Evolutionary conservation across 2,113 vertebrate species (phyloP).

Genomic region (Xyliphius kryptos): DNA sequence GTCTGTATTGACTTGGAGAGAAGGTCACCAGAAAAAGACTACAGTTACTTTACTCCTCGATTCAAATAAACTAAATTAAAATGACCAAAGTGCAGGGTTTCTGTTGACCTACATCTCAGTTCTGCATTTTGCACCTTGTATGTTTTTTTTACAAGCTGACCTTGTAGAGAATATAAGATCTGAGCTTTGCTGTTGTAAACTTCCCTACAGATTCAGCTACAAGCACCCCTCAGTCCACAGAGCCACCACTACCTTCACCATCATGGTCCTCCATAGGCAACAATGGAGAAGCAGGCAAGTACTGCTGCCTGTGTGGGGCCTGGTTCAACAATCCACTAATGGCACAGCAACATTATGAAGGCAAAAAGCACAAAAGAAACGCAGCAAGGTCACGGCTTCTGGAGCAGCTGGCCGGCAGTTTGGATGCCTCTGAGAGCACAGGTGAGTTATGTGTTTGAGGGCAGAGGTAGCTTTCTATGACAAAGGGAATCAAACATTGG

Average conservation of each 20-base stretch:
- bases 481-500: not conserved
- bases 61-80: no score
- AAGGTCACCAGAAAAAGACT: slow-evolving; percentile 59
- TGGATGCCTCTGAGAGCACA: slow-evolving; percentile 69
- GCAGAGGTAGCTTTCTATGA: not conserved
- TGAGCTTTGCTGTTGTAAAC: no score
- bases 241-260: slow-evolving; percentile 48
- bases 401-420: slow-evolving; percentile 69
- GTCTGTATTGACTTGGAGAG: slow-evolving; percentile 52
- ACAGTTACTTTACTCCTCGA: slow-evolving; percentile 42
- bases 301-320: slow-evolving; percentile 70
- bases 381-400: slow-evolving; percentile 68
- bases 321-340: slow-evolving; percentile 80
- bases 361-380: slow-evolving; percentile 75
- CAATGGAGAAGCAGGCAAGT: slow-evolving; percentile 67
- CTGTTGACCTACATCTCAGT: slow-evolving; percentile 19
- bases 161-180: no score
- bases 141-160: no score
- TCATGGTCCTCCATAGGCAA: slow-evolving; percentile 51
- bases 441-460: slow-evolving; percentile 49
- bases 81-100: slow-evolving; percentile 17
- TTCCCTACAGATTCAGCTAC: no score
- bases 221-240: slow-evolving; percentile 55
- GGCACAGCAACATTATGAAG: slow-evolving; percentile 77
- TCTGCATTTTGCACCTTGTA: not conserved